Conservation (phyloP, 2,113 vertebrate species). For the Cyanoderma ruficeps region DNA sequence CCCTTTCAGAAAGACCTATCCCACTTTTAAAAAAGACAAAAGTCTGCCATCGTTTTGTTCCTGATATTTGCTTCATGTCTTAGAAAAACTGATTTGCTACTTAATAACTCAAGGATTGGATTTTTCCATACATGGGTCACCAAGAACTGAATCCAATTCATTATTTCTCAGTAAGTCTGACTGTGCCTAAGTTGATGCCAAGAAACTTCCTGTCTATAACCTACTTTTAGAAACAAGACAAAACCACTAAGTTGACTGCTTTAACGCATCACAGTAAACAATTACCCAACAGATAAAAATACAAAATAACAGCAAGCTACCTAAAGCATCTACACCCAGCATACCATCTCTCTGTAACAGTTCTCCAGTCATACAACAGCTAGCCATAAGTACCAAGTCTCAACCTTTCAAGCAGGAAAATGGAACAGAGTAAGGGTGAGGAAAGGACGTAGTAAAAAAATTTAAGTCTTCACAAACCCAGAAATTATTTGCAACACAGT, state of each 20-base stretch:
- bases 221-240: background rate
- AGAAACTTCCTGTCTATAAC: background rate
- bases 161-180: background rate
- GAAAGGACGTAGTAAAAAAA: background rate
- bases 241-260: background rate
- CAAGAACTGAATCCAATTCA: background rate
- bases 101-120: background rate
- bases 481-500: constrained; percentile 18
- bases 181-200: accelerated
- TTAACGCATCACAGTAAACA: background rate
- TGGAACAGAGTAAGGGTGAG: background rate
- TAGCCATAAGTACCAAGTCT: background rate
- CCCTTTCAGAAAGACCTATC: background rate
- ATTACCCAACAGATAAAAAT: background rate
- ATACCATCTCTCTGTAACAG: background rate
- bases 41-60: background rate
- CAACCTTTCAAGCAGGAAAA: background rate
- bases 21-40: background rate
- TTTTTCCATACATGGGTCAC: background rate
- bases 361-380: background rate
- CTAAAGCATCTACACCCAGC: background rate
- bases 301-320: background rate
- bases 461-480: constrained; percentile 22
- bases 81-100: background rate
- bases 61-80: background rate